Conservation (phyloP, 64 coral and sea anemone species). For the Trachythela sp. region DNA sequence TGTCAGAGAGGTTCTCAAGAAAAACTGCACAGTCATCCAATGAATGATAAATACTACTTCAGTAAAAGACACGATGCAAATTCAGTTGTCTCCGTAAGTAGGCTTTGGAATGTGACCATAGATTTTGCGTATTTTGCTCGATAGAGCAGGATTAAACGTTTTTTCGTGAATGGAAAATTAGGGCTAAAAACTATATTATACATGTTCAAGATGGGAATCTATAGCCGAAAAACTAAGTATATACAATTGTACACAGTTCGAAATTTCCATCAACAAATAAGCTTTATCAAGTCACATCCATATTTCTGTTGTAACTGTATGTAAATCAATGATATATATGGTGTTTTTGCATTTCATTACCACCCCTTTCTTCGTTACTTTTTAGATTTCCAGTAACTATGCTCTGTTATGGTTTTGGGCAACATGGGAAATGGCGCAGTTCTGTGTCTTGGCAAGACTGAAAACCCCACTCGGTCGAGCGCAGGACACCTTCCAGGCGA, state of each 20-base stretch:
- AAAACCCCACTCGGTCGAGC: conserved; percentile 90
- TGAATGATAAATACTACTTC: conserved; percentile 22
- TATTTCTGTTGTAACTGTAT: too few relatives aligned
- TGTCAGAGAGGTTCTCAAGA: conserved; percentile 62
- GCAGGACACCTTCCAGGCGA: conserved; percentile 93
- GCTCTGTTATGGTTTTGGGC: conserved; percentile 92
- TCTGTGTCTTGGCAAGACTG: conserved; percentile 79
- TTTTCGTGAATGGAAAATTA: too few relatives aligned
- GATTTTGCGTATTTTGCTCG: neutral
- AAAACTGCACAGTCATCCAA: neutral
- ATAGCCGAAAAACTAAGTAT: too few relatives aligned
- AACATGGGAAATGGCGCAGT: conserved; percentile 92
- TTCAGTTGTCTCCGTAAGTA: neutral
- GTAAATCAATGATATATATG: neutral
- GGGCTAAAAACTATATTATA: too few relatives aligned
- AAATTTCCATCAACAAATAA: too few relatives aligned
- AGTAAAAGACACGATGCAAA: neutral
- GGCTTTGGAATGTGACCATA: neutral
- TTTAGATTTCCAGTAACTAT: conserved; percentile 12
- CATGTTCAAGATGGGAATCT: too few relatives aligned
- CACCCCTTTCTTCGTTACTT: neutral
- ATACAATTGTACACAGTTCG: too few relatives aligned
- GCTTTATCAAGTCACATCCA: too few relatives aligned
- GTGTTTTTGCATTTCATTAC: neutral
- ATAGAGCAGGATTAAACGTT: neutral